Evolutionary conservation across 1,140 invertebrate genomes (phyloP).

Genomic region (Choristoneura fumiferana): DNA sequence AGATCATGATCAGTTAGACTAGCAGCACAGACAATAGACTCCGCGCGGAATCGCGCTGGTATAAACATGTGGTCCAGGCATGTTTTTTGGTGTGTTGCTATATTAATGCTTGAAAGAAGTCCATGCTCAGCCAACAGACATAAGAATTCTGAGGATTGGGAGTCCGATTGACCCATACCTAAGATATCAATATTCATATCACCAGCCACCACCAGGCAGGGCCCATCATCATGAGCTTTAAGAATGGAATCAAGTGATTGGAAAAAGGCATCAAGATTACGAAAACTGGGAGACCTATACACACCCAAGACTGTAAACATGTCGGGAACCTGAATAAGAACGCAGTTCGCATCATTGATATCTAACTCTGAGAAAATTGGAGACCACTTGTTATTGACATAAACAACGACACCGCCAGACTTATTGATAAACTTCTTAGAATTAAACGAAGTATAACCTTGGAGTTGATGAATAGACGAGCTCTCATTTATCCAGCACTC

Average conservation of each 20-base stretch:
- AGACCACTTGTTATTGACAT: conserved; percentile 10
- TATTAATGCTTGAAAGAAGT: background rate
- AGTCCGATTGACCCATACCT: background rate
- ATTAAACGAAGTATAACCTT: background rate
- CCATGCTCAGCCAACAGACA: conserved; percentile 4
- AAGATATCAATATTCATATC: too few relatives aligned
- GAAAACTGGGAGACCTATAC: conserved; percentile 3
- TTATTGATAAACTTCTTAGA: conserved; percentile 4
- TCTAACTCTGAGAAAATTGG: background rate
- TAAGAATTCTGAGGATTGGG: background rate
- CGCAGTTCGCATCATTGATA: conserved; percentile 1
- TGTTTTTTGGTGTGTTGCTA: background rate
- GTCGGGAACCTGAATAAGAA: background rate
- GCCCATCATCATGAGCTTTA: background rate
- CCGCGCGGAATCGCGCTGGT: background rate
- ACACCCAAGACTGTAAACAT: background rate
- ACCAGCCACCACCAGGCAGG: background rate
- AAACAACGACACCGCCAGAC: conserved; percentile 1
- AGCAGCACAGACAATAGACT: background rate
- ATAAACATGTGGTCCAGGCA: conserved; percentile 5
- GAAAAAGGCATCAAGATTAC: background rate
- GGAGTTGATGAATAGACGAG: background rate
- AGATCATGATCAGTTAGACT: conserved; percentile 1
- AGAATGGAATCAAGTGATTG: background rate
- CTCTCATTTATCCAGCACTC: conserved; percentile 6